phyloP scores from a whole-genome alignment of 2,888 invertebrate species.

The Plebejus melissa region DNA sequence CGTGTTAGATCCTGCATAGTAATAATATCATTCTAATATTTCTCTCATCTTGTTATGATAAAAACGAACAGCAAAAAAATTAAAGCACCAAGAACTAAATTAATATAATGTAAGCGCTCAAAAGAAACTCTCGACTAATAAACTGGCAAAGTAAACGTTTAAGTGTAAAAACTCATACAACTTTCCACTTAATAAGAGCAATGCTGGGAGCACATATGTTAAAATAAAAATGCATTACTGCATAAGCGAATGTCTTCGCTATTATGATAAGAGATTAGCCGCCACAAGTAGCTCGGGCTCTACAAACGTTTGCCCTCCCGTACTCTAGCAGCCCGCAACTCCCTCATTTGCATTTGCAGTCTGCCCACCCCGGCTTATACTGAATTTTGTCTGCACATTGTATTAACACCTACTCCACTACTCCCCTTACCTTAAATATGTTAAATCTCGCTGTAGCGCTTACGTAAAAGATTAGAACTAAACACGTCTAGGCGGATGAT shows the following conservation, averaged over 20 bases:
- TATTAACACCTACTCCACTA: slow-evolving; percentile 22
- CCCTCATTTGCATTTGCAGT: slow-evolving; percentile 59
- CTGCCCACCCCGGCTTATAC: slow-evolving; percentile 35
- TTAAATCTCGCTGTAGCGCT: slow-evolving; percentile 24
- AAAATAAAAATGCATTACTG: slow-evolving; percentile 26
- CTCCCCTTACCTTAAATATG: slow-evolving; percentile 26
- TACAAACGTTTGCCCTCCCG: slow-evolving; percentile 49
- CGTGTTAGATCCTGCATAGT: neutral
- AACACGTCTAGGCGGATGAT: neutral
- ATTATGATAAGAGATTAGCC: slow-evolving; percentile 57
- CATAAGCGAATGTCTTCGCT: slow-evolving; percentile 37
- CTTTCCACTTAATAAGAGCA: slow-evolving; percentile 10
- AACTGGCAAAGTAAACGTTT: neutral
- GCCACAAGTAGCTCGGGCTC: slow-evolving; percentile 38
- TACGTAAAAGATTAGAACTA: slow-evolving; percentile 8
- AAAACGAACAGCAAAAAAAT: neutral
- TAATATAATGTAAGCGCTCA: neutral
- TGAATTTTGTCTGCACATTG: slow-evolving; percentile 31
- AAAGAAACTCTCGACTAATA: neutral
- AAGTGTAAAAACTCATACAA: neutral
- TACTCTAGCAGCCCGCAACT: slow-evolving; percentile 42
- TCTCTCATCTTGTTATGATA: neutral
- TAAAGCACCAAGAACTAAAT: neutral
- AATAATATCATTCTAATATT: neutral
- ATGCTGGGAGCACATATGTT: slow-evolving; percentile 4